Evolutionary conservation across 2,113 vertebrate species (phyloP).

Genomic region (Cavia porcellus): DNA sequence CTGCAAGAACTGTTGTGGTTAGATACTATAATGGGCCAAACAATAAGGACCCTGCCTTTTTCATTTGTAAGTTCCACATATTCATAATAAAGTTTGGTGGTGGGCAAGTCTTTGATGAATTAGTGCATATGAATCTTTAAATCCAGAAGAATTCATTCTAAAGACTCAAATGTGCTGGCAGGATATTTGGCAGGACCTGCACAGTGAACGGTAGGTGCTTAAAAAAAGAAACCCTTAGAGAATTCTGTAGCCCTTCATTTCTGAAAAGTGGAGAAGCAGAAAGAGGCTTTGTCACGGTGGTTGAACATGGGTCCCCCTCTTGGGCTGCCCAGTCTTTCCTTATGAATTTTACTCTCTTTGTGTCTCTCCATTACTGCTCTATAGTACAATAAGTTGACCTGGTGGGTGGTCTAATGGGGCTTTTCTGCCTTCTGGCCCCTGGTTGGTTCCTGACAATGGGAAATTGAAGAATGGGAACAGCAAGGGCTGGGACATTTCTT

Average conservation of each 20-base stretch:
- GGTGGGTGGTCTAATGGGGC: accelerated
- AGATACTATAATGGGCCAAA: not conserved
- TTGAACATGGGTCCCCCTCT: not conserved
- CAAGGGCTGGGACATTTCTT: too few relatives aligned
- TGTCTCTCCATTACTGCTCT: not conserved
- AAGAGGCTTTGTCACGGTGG: not conserved
- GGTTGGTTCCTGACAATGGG: not conserved
- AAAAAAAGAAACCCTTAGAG: not conserved
- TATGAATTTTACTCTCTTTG: not conserved
- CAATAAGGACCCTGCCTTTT: not conserved
- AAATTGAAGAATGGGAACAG: not conserved
- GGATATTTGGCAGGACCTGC: not conserved
- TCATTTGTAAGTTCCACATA: not conserved
- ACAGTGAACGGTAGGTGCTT: not conserved
- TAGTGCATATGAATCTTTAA: not conserved
- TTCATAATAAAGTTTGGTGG: not conserved
- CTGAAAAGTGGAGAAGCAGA: not conserved
- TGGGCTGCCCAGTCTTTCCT: slow-evolving; percentile 64
- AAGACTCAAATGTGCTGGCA: not conserved
- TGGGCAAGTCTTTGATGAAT: not conserved
- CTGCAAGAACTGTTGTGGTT: not conserved
- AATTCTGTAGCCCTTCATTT: not conserved
- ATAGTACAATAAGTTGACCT: accelerated
- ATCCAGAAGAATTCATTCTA: not conserved
- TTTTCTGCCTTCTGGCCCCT: not conserved